phyloP scores from a whole-genome alignment of 2,888 invertebrate species.

The Pharmacophagus antenor region DNA sequence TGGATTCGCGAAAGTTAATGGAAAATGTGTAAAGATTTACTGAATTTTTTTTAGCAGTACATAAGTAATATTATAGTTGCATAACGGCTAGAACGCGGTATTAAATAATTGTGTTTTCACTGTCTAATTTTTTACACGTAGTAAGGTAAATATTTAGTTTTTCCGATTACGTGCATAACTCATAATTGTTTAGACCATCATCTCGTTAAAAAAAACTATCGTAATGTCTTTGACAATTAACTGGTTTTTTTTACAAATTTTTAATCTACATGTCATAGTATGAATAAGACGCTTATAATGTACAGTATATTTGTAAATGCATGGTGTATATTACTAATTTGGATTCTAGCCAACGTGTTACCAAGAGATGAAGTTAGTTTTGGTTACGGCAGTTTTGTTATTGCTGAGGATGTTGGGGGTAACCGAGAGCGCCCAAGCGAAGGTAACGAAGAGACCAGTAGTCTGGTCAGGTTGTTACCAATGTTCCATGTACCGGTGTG shows the following conservation, averaged over 20 bases:
- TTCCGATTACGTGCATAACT: not conserved
- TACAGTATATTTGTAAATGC: not conserved
- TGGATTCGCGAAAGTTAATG: not conserved
- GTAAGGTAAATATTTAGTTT: not conserved
- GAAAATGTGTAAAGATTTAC: not conserved
- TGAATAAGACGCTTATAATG: conserved; percentile 8
- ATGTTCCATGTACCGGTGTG: conserved; percentile 3
- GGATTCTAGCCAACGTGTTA: not conserved
- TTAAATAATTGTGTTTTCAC: not conserved
- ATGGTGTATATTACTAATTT: conserved; percentile 4
- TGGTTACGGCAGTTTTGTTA: not conserved
- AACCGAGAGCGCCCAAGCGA: not conserved
- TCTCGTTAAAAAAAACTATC: not conserved
- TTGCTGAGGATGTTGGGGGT: not conserved
- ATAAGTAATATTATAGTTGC: too few species aligned
- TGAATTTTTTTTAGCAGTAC: too few species aligned
- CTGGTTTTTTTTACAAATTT: not conserved
- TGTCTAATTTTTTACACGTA: not conserved
- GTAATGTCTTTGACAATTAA: not conserved
- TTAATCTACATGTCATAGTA: not conserved
- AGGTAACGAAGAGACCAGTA: not conserved
- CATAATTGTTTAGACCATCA: not conserved
- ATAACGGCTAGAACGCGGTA: too few species aligned
- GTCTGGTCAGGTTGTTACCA: not conserved
- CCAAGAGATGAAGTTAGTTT: not conserved